phyloP scores from a whole-genome alignment of 2,797 vertebrate genomes.

The Myotis findleyi region DNA sequence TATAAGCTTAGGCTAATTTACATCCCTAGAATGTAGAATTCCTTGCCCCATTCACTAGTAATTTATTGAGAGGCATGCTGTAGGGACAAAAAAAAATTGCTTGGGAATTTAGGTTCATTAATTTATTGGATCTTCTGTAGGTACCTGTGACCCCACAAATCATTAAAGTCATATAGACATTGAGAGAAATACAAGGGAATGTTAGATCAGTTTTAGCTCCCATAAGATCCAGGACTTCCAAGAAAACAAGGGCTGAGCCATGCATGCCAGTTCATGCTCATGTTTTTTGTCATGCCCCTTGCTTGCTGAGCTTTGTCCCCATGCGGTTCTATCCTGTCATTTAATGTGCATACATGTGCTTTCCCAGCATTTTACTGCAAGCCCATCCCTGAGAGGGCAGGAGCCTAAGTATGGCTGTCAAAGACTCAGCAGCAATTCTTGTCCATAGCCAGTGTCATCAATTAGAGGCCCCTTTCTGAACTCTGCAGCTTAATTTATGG shows the following conservation, averaged over 20 bases:
- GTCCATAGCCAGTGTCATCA: neutral
- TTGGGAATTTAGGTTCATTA: neutral
- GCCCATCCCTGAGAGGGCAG: no score
- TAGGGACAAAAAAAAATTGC: neutral
- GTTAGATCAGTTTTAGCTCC: neutral
- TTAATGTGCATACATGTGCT: fast-evolving
- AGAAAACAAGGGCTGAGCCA: neutral
- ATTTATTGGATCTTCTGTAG: neutral
- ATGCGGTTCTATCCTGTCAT: fast-evolving
- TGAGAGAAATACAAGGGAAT: neutral
- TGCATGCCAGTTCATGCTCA: neutral
- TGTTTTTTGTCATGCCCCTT: neutral
- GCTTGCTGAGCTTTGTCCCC: neutral
- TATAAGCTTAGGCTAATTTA: neutral
- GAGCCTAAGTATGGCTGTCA: neutral
- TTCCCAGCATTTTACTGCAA: neutral
- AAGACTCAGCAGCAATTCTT: neutral
- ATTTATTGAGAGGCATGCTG: neutral
- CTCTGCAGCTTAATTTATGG: neutral
- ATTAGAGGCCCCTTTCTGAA: neutral
- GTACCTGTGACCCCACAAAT: neutral
- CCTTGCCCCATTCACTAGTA: neutral
- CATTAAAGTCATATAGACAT: neutral
- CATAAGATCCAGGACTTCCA: neutral
- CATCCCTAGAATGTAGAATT: neutral